phyloP scores from a whole-genome alignment of 2,888 invertebrate genomes.

The Rhingia rostrata region DNA sequence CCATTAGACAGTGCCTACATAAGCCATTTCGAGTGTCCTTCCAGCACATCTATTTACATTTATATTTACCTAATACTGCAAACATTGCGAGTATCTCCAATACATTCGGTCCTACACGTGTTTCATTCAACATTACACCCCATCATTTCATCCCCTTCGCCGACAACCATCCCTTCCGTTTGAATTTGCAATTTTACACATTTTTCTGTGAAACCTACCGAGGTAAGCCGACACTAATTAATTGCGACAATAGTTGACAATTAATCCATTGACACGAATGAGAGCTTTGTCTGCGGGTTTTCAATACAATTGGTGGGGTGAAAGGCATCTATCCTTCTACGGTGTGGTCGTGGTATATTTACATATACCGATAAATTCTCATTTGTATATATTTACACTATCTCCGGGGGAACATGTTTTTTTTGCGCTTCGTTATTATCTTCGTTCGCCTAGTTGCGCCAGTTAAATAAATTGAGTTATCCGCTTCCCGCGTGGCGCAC shows the following conservation, averaged over 20 bases:
- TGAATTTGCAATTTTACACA: conserved; percentile 25
- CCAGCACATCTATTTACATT: conserved; percentile 30
- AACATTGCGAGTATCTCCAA: not conserved
- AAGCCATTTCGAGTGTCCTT: conserved; percentile 24
- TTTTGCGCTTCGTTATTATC: not conserved
- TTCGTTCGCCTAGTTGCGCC: conserved; percentile 11
- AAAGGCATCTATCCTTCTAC: no score
- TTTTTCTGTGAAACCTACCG: conserved; percentile 37
- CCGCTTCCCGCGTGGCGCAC: conserved; percentile 24
- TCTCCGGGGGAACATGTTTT: not conserved
- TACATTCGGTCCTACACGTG: not conserved
- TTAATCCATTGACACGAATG: conserved; percentile 63
- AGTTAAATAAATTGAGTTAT: conserved; percentile 44
- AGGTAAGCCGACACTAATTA: conserved; percentile 57
- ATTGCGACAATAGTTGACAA: conserved; percentile 60
- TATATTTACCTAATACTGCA: conserved; percentile 32
- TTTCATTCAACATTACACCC: not conserved
- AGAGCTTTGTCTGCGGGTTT: conserved; percentile 57
- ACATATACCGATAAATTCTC: not conserved
- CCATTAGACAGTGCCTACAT: not conserved
- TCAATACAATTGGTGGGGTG: not conserved
- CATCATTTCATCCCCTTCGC: no score
- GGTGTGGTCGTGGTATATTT: not conserved
- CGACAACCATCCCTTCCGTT: not conserved
- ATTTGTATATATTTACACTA: not conserved